These are phyloP conservation scores for Machaerirhynchus nigripectus DNA, from an alignment of 2,113 vertebrate species.

Conservation along the genomic window DNA sequence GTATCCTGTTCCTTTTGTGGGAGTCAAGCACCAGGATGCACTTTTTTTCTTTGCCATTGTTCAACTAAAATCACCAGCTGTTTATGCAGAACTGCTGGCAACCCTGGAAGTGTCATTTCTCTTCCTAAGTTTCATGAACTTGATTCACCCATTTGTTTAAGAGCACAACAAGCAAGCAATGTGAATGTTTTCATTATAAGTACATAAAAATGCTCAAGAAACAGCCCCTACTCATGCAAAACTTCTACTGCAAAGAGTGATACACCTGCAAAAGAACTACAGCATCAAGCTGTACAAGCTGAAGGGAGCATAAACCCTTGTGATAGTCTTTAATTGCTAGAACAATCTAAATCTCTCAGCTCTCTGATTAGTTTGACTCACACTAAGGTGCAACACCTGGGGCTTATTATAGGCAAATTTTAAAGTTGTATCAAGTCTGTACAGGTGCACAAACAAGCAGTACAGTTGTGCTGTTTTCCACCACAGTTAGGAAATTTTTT, in stretches of 20 bases:
- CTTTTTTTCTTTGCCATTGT: neutral
- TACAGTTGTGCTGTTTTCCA: neutral
- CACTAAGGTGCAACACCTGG: neutral
- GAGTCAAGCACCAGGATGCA: neutral
- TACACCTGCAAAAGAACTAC: neutral
- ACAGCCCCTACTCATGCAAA: neutral
- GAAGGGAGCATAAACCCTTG: neutral
- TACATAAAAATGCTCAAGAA: neutral
- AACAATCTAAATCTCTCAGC: neutral
- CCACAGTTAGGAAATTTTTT: neutral
- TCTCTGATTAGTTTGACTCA: neutral
- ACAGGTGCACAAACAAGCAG: neutral
- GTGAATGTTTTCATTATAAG: neutral
- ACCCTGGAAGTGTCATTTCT: neutral
- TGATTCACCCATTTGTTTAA: conserved; percentile 22
- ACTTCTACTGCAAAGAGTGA: neutral
- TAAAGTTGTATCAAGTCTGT: neutral
- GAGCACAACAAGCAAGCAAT: neutral
- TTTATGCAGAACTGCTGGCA: conserved; percentile 24
- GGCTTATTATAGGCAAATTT: neutral
- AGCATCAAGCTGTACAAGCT: neutral
- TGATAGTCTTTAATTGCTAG: neutral
- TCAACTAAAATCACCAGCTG: conserved; percentile 23
- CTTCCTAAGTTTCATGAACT: neutral
- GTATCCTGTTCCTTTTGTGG: neutral